Base-by-base conservation (phyloP, 1,140 invertebrate genomes). In the Halictus rubicundus region DNA sequence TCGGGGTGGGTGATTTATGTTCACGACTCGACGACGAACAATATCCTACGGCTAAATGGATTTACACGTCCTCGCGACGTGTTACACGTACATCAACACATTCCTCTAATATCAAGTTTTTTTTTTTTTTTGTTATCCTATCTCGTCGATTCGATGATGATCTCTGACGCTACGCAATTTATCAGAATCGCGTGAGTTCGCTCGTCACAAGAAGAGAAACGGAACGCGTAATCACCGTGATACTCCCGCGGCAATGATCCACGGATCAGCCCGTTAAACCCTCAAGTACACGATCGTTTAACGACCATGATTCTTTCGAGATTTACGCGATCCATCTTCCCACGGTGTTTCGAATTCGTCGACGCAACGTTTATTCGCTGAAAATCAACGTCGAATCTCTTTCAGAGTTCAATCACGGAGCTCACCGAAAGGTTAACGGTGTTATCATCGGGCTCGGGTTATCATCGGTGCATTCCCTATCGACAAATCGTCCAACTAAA, bases 51-150 rank as follows among this genome's bases (percentile, higher is more conserved):
- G n/a, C 16, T 76, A 63, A 21, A 60, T 54, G 64, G 25, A 37
- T 74, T 84, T 52, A 77, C 70, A 57, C n/a, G 54, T n/a, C 21
- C n/a, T 39, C 21, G n/a, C 39, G 64, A 73, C 68, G 19, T 54
- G 71, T 64, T 52, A 52, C 19, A 52, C 19, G 49, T 52, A 81
- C 66, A 85, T 60, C 73, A 78, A 85, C 72, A 77, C 65, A 78
- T 81, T 81, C 23, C 68, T 52, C 46, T 76, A 85, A 72, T 66
- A 76, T 75, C 68, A 8, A 70, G 73, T 12, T 74, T 63, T 57
- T n/a, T n/a, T n/a, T n/a, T n/a, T n/a, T n/a, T n/a, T n/a, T n/a
- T n/a, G n/a, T n/a, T 57, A 52, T 32, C 16, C 23, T 79, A 68
- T 27, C 25, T 42, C 32, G 21, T 64, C 27, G 16, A 54, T 63